A percentile compares a stretch with the other conserved stretches of the same genome.
Conservation (phyloP, 2,888 invertebrate species). For the Caenorhabditis japonica region DNA sequence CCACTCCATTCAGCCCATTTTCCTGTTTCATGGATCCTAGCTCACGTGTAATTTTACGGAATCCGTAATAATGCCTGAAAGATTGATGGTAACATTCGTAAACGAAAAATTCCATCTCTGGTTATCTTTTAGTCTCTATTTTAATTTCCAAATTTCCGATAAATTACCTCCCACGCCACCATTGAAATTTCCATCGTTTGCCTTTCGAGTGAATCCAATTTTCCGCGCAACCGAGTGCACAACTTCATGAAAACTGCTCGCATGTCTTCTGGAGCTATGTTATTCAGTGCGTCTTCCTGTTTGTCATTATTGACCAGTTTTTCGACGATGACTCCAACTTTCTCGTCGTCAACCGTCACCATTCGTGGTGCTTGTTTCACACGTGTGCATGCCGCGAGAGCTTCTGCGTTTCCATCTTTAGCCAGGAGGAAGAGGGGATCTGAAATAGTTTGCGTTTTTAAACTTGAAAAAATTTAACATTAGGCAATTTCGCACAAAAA, state of each 20-base stretch:
- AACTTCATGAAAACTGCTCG: constrained; percentile 66
- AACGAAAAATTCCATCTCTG: too few relatives aligned
- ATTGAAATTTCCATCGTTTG: constrained; percentile 61
- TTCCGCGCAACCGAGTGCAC: constrained; percentile 47
- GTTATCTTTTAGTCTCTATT: too few relatives aligned
- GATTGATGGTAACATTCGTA: too few relatives aligned
- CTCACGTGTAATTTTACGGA: too few relatives aligned
- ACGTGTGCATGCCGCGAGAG: constrained; percentile 37
- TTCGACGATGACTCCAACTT: constrained; percentile 54
- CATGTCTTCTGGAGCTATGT: constrained; percentile 65
- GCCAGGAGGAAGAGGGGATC: constrained; percentile 70
- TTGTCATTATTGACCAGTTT: constrained; percentile 21
- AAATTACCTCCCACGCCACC: constrained; percentile 58
- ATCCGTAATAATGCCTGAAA: too few relatives aligned
- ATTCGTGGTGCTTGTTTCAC: constrained; percentile 54
- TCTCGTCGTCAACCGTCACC: constrained; percentile 63
- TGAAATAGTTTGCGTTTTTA: constrained; percentile 56
- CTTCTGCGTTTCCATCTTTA: constrained; percentile 56
- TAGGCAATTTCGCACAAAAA: not conserved
- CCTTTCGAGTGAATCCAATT: constrained; percentile 48
- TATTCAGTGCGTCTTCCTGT: constrained; percentile 15
- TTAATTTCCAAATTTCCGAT: constrained; percentile 10
- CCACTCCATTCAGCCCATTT: too few relatives aligned
- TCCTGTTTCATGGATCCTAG: too few relatives aligned
- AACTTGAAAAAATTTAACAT: constrained; percentile 2